These are phyloP conservation scores for Melipona quadrifasciata DNA, from an alignment of 1,140 invertebrate genomes.

Conservation along the genomic window DNA sequence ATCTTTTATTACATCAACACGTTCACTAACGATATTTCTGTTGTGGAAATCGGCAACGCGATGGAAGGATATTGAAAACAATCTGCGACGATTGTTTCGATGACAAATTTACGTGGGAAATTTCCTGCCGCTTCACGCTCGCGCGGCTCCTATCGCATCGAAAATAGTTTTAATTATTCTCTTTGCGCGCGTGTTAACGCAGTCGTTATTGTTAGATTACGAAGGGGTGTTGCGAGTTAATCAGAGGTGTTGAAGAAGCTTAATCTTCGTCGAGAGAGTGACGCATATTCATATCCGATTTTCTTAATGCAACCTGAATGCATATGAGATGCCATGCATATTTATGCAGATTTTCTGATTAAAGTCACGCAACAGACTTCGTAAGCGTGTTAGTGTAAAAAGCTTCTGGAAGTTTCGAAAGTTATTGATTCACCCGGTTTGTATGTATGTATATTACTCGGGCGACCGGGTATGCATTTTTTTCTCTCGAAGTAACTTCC, in stretches of 20 bases:
- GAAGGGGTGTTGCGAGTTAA: neutral
- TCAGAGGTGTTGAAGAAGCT: slow-evolving; percentile 14
- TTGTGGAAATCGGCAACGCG: neutral
- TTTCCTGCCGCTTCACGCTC: neutral
- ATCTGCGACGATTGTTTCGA: neutral
- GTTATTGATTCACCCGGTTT: neutral
- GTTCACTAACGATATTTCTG: neutral
- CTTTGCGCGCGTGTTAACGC: neutral
- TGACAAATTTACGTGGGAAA: neutral
- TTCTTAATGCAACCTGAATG: slow-evolving; percentile 39
- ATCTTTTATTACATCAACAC: slow-evolving; percentile 14
- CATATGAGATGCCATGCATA: slow-evolving; percentile 28
- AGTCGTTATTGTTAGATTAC: neutral
- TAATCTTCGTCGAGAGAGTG: neutral
- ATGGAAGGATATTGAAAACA: slow-evolving; percentile 17
- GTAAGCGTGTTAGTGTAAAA: neutral
- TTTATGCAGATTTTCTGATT: slow-evolving; percentile 37
- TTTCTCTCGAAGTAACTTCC: too few species aligned
- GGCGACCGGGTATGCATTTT: too few species aligned
- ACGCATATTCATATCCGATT: slow-evolving; percentile 43
- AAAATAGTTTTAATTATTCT: neutral
- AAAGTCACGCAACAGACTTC: slow-evolving; percentile 16
- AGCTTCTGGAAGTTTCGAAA: neutral
- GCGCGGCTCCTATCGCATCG: neutral
- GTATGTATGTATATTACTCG: neutral